A percentile compares a stretch with the other conserved stretches of the same genome.
Evolutionary conservation across 2,888 invertebrate genomes (phyloP).

Genomic region (Metopia argyrocephala): DNA sequence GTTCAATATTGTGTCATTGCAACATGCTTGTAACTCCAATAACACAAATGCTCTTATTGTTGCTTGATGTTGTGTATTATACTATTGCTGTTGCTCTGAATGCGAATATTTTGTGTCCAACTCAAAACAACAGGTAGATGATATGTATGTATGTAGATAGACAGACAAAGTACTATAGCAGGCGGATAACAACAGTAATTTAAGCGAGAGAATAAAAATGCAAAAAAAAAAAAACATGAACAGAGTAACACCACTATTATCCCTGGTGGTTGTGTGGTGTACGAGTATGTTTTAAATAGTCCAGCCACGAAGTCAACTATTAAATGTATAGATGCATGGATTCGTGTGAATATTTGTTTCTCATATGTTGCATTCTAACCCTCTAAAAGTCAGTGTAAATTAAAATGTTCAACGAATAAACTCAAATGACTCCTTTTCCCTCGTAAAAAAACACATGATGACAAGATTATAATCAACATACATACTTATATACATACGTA

Average conservation of each 20-base stretch:
- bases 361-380: neutral
- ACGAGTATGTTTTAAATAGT: neutral
- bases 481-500: neutral
- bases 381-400: neutral
- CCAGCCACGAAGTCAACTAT: neutral
- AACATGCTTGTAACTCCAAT: slow-evolving; percentile 3
- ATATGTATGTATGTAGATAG: neutral
- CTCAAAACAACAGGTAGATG: slow-evolving; percentile 13
- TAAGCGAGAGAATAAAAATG: neutral
- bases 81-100: neutral
- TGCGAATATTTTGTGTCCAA: neutral
- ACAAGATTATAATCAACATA: too few relatives aligned
- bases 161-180: neutral
- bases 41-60: neutral
- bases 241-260: neutral
- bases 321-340: neutral
- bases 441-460: too few relatives aligned
- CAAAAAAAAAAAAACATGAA: neutral
- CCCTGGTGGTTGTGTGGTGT: too few relatives aligned
- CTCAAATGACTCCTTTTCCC: too few relatives aligned
- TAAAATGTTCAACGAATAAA: too few relatives aligned
- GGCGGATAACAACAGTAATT: neutral
- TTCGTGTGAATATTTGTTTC: neutral
- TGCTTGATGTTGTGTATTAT: neutral
- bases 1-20: slow-evolving; percentile 10